Percentiles rank a stretch among this genome's conserved stretches.
These are phyloP conservation scores for Geodia barretti DNA, from an alignment of 37 sponge, comb jelly and placozoan genomes.

Conservation along the genomic window DNA sequence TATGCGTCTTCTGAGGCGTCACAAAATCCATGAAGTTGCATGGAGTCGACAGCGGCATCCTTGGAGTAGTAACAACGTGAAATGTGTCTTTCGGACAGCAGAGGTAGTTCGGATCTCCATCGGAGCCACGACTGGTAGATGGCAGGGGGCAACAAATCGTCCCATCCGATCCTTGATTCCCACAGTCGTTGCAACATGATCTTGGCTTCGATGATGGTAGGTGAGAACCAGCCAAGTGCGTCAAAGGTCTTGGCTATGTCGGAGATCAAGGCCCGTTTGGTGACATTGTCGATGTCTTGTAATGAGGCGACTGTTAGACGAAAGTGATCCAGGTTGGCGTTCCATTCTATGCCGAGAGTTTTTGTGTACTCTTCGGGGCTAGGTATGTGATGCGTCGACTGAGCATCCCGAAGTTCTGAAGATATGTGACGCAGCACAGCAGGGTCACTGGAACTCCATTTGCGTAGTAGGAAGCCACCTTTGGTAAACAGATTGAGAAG, in stretches of 20 bases:
- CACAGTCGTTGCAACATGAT: slow-evolving; percentile 26
- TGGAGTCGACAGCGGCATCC: neutral
- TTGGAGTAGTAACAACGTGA: slow-evolving; percentile 10
- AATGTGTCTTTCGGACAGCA: neutral
- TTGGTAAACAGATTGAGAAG: neutral
- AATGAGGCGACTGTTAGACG: slow-evolving; percentile 10
- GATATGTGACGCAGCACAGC: slow-evolving; percentile 8
- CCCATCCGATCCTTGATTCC: slow-evolving; percentile 26
- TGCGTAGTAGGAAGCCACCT: slow-evolving; percentile 31
- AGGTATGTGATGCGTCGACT: neutral
- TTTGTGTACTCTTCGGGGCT: slow-evolving; percentile 12
- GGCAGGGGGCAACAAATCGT: slow-evolving; percentile 1
- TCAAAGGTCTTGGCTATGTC: slow-evolving; percentile 34
- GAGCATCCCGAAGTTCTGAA: slow-evolving; percentile 5
- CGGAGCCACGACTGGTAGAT: neutral
- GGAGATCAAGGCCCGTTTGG: slow-evolving; percentile 23
- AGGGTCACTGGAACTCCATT: slow-evolving; percentile 48
- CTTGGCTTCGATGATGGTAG: slow-evolving; percentile 17
- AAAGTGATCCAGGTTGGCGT: slow-evolving; percentile 21
- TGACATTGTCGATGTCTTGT: neutral
- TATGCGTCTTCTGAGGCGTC: slow-evolving; percentile 33
- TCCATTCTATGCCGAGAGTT: slow-evolving; percentile 51
- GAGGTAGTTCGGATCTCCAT: slow-evolving; percentile 9
- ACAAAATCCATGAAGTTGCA: slow-evolving; percentile 21
- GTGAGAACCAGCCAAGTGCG: slow-evolving; percentile 30